Base-by-base conservation (phyloP, 92 coral and sea anemone genomes). In the Actinernus sp. region DNA sequence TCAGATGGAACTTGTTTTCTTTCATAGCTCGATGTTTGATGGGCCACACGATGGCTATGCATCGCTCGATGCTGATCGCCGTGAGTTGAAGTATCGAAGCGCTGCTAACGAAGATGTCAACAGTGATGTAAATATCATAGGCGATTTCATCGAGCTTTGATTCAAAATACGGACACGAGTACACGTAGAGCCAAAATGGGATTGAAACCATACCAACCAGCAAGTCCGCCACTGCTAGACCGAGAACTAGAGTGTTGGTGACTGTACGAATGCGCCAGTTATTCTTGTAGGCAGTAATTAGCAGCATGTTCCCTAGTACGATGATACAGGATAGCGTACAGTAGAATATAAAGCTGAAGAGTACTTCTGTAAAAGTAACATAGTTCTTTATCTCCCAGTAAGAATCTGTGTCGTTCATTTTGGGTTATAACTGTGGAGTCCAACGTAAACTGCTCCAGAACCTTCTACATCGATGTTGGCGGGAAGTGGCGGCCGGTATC, bases 51-150 rank as follows among this genome's bases (percentile, higher is more conserved):
- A 93, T 88, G 3, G 98, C 95, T 58, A 81, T 86, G 55, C 96
- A 93, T 2, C 98, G 79, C 25, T 93, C 98, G 21, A 93, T 58
- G 50, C 98, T 86, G 61, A 93, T 88, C 8, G 91, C 67, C 10
- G 98, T 89, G 0, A 93, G 86, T 50, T 93, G 98, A 26, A 93
- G 74, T 26, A 93, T 93, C 18, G 98, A 93, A 3, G 98, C 98
- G 5, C 74, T 73, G 3, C 98, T 96, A 25, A 85, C 87, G 70
- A 93, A 89, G 49, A 93, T 93, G 26, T 93, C 98, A 56, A 89
- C 81, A 9, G 98, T 76, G n/a, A 80, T 85, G 86, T 88, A 93
- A 55, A 89, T 82, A 36, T 61, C 72, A 47, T 83, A 74, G 72
- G 31, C 48, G 11, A 11, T 9, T 23, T 63, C 46, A 0, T 44